Evolutionary conservation across 2,888 invertebrate genomes (phyloP).

Genomic region (Melanchra persicariae): DNA sequence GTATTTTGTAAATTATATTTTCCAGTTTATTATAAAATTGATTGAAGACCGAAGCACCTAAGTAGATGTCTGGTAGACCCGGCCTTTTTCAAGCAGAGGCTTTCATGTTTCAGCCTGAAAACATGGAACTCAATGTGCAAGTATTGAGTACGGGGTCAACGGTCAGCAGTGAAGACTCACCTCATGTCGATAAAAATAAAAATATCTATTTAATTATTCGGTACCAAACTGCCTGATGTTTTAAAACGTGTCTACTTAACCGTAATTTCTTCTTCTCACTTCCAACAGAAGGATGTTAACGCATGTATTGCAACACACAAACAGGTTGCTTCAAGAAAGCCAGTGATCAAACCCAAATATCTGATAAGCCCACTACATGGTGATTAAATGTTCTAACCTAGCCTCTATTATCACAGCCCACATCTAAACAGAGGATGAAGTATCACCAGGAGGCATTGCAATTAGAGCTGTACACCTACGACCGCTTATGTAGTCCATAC

Average conservation of each 20-base stretch:
- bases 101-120: background rate
- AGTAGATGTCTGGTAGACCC: background rate
- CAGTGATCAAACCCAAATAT: constrained; percentile 34
- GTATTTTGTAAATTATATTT: background rate
- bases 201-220: background rate
- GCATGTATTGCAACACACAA: constrained; percentile 46
- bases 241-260: constrained; percentile 1
- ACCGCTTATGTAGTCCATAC: constrained; percentile 68
- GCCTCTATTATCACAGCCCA: constrained; percentile 62
- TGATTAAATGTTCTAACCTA: constrained; percentile 51
- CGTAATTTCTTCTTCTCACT: constrained; percentile 18
- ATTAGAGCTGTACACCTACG: constrained; percentile 58
- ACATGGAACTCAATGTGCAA: background rate
- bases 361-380: constrained; percentile 30
- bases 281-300: constrained; percentile 27
- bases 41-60: too few relatives aligned
- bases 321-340: constrained; percentile 43
- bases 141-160: background rate
- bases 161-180: background rate
- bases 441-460: constrained; percentile 63
- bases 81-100: background rate
- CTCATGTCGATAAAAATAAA: background rate
- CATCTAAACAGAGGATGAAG: constrained; percentile 59
- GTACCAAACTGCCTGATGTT: background rate
- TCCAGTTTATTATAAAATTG: background rate